These are phyloP conservation scores for Octodon degus DNA, from an alignment of 2,113 vertebrate species.

Conservation along the genomic window DNA sequence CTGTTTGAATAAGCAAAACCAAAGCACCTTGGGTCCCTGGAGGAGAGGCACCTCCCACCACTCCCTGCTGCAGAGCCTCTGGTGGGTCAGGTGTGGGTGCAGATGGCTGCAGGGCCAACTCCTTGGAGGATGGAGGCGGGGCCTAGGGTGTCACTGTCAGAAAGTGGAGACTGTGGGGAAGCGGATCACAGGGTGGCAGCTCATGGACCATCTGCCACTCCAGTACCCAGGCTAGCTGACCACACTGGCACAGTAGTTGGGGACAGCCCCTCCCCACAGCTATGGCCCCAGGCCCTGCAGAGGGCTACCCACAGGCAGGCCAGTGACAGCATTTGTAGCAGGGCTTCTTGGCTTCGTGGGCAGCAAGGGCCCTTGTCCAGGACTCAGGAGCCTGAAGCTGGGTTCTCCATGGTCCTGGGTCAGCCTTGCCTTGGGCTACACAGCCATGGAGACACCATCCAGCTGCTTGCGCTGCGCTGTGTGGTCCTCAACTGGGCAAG, in stretches of 20 bases:
- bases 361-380: neutral
- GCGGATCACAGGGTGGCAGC: neutral
- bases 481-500: neutral
- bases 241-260: neutral
- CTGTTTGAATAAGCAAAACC: neutral
- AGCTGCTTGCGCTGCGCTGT: neutral
- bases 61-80: neutral
- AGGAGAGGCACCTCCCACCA: neutral
- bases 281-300: neutral
- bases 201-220: neutral
- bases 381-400: neutral
- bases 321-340: neutral
- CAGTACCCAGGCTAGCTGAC: neutral
- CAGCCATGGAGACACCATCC: neutral
- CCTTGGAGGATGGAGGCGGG: neutral
- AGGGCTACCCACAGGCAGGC: neutral
- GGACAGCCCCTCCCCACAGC: neutral
- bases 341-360: neutral
- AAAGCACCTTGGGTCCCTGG: neutral
- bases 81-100: neutral
- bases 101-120: neutral
- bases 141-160: neutral
- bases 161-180: neutral
- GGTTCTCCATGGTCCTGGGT: neutral
- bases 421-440: constrained; percentile 31